These are phyloP conservation scores for Speoplatyrhinus poulsoni DNA, from an alignment of 2,113 vertebrate species.

Conservation along the genomic window DNA sequence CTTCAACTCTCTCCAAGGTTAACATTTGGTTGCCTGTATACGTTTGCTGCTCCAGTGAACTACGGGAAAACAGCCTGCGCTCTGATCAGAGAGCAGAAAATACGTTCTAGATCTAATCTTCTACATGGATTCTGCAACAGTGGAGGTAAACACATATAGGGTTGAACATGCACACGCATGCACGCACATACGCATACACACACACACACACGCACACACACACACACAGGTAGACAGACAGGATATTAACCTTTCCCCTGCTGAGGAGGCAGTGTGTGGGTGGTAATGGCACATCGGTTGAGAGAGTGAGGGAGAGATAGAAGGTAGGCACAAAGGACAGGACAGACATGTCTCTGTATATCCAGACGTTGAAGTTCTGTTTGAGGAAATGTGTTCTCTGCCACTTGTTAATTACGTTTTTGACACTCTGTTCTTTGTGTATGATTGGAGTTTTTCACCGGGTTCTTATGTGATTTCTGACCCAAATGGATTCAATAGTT, in stretches of 20 bases:
- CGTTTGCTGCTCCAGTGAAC: constrained; percentile 10
- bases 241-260: constrained; percentile 74
- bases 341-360: not conserved
- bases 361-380: constrained; percentile 51
- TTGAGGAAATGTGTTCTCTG: constrained; percentile 45
- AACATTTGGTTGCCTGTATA: not conserved
- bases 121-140: constrained; percentile 1
- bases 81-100: constrained; percentile 3
- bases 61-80: constrained; percentile 16
- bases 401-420: constrained; percentile 49
- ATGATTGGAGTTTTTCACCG: constrained; percentile 34
- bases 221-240: constrained; percentile 54
- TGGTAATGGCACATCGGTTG: constrained; percentile 59
- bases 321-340: constrained; percentile 38
- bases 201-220: constrained; percentile 2
- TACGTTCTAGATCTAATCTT: constrained; percentile 1
- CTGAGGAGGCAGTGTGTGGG: constrained; percentile 74
- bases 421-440: constrained; percentile 25
- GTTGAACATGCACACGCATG: not conserved
- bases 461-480: constrained; percentile 13
- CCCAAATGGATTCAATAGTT: not conserved
- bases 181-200: constrained; percentile 4
- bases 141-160: not conserved
- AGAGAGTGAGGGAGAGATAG: constrained; percentile 33
- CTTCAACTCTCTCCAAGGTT: not conserved